phyloP scores from a whole-genome alignment of 2,113 vertebrate species.

The Hippocampus comes region DNA sequence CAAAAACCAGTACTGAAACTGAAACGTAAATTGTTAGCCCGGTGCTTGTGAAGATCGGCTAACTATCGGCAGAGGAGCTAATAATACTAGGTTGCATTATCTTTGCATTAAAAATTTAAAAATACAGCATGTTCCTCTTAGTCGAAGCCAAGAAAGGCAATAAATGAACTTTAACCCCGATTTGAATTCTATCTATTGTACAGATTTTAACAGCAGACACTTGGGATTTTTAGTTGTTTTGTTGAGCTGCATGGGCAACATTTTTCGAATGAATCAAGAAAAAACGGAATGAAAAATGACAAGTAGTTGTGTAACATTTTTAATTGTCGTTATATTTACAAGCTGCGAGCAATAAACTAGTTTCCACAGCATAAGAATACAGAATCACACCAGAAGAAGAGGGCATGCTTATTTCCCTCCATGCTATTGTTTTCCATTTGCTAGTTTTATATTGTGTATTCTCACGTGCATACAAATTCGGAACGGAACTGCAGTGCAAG shows the following conservation, averaged over 20 bases:
- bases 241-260: neutral
- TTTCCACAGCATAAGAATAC: too few species aligned
- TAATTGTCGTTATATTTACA: too few species aligned
- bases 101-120: neutral
- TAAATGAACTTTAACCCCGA: constrained; percentile 46
- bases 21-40: neutral
- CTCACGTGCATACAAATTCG: too few species aligned
- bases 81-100: too few species aligned
- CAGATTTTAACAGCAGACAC: neutral
- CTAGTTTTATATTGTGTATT: too few species aligned
- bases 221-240: neutral
- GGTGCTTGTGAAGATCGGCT: neutral
- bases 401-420: too few species aligned
- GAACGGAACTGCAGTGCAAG: too few species aligned
- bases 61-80: neutral
- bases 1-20: neutral
- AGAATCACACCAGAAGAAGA: too few species aligned
- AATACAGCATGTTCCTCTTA: neutral
- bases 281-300: too few species aligned
- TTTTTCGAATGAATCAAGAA: neutral
- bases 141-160: neutral
- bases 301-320: too few species aligned
- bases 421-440: too few species aligned
- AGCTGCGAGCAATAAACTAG: too few species aligned
- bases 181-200: neutral